These are phyloP conservation scores for Onychostoma macrolepis DNA, from an alignment of 2,113 vertebrate genomes.

Conservation along the genomic window DNA sequence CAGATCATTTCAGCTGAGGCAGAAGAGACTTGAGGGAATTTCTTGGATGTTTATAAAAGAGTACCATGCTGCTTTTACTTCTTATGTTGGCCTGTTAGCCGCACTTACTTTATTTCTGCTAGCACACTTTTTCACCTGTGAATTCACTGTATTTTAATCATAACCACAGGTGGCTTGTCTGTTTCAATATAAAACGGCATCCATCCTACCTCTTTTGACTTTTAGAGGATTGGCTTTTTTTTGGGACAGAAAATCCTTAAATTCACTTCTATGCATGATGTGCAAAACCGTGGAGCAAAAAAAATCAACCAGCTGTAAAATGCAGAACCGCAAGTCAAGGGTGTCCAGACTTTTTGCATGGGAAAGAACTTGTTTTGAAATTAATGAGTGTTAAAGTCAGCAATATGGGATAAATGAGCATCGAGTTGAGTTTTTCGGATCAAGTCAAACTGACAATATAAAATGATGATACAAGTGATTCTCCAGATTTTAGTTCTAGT, in stretches of 20 bases:
- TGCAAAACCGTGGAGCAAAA: not conserved
- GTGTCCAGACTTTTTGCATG: not conserved
- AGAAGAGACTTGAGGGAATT: not conserved
- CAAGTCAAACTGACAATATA: not conserved
- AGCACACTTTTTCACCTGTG: not conserved
- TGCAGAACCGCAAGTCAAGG: not conserved
- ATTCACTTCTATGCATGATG: not conserved
- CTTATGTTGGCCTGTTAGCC: not conserved
- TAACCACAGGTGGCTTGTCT: not conserved
- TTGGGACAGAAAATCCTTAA: not conserved
- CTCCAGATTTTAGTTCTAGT: not conserved
- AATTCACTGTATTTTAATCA: constrained; percentile 10
- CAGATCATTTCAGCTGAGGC: not conserved
- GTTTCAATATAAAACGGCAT: not conserved
- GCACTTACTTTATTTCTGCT: not conserved
- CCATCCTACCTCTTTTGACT: not conserved
- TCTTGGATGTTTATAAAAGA: constrained; percentile 11
- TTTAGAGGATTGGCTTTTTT: not conserved
- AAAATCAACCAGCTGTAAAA: not conserved
- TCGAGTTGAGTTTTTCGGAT: not conserved
- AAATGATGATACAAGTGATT: not conserved
- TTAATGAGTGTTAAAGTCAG: not conserved
- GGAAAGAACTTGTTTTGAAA: not conserved
- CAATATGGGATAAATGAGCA: not conserved
- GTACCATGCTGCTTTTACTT: not conserved